These are phyloP conservation scores for Salvator merianae DNA, from an alignment of 2,113 vertebrate species.

Conservation along the genomic window DNA sequence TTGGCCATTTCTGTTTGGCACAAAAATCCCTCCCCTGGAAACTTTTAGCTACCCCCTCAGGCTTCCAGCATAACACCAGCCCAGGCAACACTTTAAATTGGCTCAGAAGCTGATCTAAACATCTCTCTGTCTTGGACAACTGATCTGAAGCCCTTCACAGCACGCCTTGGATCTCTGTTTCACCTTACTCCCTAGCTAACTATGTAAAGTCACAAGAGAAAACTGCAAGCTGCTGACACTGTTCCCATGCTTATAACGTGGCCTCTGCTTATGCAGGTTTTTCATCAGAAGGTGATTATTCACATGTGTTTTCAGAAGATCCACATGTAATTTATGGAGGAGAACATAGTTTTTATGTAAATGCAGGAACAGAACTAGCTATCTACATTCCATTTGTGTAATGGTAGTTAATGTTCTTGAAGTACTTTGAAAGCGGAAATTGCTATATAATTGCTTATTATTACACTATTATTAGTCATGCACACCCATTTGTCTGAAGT, in stretches of 20 bases:
- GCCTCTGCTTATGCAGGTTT: neutral
- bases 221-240: neutral
- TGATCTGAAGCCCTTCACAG: no score
- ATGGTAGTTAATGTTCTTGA: constrained; percentile 48
- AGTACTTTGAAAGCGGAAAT: constrained; percentile 44
- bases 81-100: no score
- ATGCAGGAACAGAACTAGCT: constrained; percentile 2
- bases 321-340: constrained; percentile 16
- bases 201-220: neutral
- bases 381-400: constrained; percentile 16
- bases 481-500: constrained; percentile 39
- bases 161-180: no score
- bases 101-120: no score
- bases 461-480: constrained; percentile 36
- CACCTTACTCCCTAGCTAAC: neutral
- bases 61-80: no score
- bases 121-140: no score
- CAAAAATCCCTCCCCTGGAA: no score
- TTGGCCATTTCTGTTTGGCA: no score
- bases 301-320: neutral
- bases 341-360: constrained; percentile 32
- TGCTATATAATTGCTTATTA: constrained; percentile 31
- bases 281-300: neutral
- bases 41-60: no score
- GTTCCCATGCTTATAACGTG: neutral